phyloP scores from a whole-genome alignment of 2,113 vertebrate species.

The Hipposideros armiger region DNA sequence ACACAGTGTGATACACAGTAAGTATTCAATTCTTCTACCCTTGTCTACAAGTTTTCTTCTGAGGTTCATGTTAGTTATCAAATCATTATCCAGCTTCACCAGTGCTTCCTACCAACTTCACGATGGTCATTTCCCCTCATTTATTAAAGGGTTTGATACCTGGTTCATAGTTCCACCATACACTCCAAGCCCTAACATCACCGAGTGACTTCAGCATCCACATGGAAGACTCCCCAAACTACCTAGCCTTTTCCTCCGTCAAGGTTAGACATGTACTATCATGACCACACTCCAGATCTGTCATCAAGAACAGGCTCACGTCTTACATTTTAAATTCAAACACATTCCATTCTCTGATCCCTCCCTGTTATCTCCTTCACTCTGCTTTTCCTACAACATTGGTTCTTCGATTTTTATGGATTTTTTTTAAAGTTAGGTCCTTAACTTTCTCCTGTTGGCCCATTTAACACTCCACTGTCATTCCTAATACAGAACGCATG shows the following conservation, averaged over 20 bases:
- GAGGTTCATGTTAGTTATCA: background rate
- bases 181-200: background rate
- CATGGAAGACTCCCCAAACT: background rate
- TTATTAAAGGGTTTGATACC: background rate
- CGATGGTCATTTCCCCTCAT: background rate
- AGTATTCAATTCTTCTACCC: background rate
- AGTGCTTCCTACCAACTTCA: background rate
- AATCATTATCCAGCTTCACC: background rate
- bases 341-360: background rate
- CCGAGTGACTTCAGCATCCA: background rate
- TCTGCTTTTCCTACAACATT: background rate
- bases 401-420: background rate
- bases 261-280: background rate
- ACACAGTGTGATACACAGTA: background rate
- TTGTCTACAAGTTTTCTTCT: background rate
- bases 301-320: background rate
- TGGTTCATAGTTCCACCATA: background rate
- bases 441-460: background rate
- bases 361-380: background rate
- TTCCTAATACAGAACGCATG: background rate
- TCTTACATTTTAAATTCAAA: conserved; percentile 29
- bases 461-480: background rate
- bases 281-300: background rate
- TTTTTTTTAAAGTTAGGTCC: conserved; percentile 9
- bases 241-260: background rate